Evolutionary conservation across 2,888 invertebrate genomes (phyloP).

Genomic region (Malacosoma neustria): DNA sequence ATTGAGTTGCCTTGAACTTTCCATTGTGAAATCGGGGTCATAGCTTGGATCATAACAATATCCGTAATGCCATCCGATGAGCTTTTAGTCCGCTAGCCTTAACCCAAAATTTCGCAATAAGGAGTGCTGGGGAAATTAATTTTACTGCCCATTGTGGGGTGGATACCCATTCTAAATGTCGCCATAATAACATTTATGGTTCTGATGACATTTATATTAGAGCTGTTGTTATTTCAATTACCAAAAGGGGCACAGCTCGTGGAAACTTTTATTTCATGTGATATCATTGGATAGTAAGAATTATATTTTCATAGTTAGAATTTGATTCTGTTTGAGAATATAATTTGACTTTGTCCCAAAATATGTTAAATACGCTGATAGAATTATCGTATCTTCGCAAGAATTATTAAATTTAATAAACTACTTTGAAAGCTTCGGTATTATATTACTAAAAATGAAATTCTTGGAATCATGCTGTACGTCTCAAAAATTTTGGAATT

Average conservation of each 20-base stretch:
- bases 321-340: too few species aligned
- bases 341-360: too few species aligned
- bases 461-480: background rate
- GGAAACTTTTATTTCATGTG: too few species aligned
- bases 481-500: background rate
- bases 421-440: background rate
- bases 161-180: background rate
- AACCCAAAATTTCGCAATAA: background rate
- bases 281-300: too few species aligned
- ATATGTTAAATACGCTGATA: too few species aligned
- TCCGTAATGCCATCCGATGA: background rate
- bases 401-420: background rate
- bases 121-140: background rate
- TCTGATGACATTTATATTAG: background rate
- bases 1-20: too few species aligned
- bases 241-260: background rate
- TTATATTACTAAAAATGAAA: background rate
- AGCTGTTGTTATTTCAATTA: background rate
- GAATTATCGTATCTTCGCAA: background rate
- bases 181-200: background rate
- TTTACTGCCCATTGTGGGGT: background rate
- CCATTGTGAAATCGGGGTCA: too few species aligned
- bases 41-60: background rate
- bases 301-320: too few species aligned
- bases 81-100: background rate